These are phyloP conservation scores for Cecropterus lyciades DNA, from an alignment of 1,140 invertebrate species.

Conservation along the genomic window DNA sequence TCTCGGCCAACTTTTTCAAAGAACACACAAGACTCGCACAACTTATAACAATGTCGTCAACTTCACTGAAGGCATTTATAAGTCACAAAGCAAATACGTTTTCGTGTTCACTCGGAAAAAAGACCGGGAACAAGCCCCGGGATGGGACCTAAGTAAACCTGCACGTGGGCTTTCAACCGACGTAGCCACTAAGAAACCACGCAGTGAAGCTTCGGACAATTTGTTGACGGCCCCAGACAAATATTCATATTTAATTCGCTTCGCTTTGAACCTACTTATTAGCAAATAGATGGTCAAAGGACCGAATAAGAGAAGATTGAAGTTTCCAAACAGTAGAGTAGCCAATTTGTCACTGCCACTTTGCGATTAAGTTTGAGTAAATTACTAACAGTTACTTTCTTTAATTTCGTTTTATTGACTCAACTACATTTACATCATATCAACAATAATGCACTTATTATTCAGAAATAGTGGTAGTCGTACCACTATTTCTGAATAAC, in stretches of 20 bases:
- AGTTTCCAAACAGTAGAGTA: conserved; percentile 16
- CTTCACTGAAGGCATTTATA: conserved; percentile 63
- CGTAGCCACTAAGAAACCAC: conserved; percentile 65
- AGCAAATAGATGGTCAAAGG: conserved; percentile 59
- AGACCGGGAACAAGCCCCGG: conserved; percentile 54
- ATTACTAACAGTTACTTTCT: too few relatives aligned
- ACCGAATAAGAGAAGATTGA: conserved; percentile 57
- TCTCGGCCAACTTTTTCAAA: conserved; percentile 45
- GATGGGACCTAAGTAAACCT: conserved; percentile 73
- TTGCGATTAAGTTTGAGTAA: background rate
- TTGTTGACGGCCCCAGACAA: conserved; percentile 65
- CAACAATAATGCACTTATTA: too few relatives aligned
- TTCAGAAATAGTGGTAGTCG: too few relatives aligned
- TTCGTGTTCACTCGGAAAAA: conserved; percentile 65
- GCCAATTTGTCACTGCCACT: conserved; percentile 14
- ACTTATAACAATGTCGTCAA: conserved; percentile 68
- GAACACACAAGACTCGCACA: conserved; percentile 41
- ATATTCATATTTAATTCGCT: conserved; percentile 81
- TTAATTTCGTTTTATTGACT: too few relatives aligned
- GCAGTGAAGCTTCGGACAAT: conserved; percentile 57
- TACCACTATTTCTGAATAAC: too few relatives aligned
- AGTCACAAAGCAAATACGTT: conserved; percentile 74
- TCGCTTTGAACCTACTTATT: conserved; percentile 63
- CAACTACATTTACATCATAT: too few relatives aligned
- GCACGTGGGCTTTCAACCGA: conserved; percentile 53